Evolutionary conservation across 2,888 invertebrate species (phyloP).

Genomic region (Pantelozetes paolii): DNA sequence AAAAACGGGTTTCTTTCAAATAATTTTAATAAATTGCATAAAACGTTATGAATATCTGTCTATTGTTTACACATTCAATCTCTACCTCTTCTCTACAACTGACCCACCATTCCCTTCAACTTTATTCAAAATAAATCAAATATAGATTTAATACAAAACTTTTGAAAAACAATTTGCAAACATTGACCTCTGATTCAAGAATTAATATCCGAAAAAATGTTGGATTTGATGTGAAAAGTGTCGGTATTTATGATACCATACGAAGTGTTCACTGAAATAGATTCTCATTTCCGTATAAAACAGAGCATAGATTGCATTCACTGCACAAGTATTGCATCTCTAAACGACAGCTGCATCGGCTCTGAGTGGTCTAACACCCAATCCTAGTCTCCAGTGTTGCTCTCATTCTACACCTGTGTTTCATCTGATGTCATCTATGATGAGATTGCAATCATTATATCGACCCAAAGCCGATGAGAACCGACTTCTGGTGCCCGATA

Average conservation of each 20-base stretch:
- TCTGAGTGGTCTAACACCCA: constrained; percentile 1
- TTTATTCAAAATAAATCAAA: no score
- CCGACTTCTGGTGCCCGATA: background rate
- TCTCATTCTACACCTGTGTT: constrained; percentile 19
- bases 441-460: constrained; percentile 25
- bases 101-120: no score
- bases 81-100: no score
- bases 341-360: constrained; percentile 29
- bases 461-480: constrained; percentile 8
- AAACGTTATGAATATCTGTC: no score
- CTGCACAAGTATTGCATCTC: background rate
- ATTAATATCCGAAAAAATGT: constrained; percentile 22
- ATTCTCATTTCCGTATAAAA: constrained; percentile 38
- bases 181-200: background rate
- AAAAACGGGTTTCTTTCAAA: background rate
- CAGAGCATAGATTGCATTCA: constrained; percentile 17
- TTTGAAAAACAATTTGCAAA: no score
- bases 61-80: no score
- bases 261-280: constrained; percentile 15
- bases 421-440: background rate
- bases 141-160: no score
- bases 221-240: constrained; percentile 18
- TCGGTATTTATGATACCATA: constrained; percentile 19
- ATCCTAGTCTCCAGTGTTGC: background rate
- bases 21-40: background rate